Evolutionary conservation across 1,140 invertebrate genomes (phyloP).

Genomic region (Heliconius melpomene): DNA sequence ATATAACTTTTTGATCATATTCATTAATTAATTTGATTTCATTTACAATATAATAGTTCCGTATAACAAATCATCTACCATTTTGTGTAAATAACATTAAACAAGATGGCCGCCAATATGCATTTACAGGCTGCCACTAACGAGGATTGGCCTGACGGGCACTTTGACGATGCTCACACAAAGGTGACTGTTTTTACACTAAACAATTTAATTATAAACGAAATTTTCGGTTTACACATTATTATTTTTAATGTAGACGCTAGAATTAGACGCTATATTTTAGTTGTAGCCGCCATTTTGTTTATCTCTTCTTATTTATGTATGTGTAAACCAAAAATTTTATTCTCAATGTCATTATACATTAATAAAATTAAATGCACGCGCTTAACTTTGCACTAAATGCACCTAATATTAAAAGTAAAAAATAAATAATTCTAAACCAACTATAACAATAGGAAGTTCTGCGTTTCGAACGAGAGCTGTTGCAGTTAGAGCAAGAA

Average conservation of each 20-base stretch:
- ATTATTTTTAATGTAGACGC: not conserved
- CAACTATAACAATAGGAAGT: slow-evolving; percentile 79
- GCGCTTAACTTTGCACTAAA: slow-evolving; percentile 26
- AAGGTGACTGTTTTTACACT: slow-evolving; percentile 67
- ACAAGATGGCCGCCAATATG: slow-evolving; percentile 65
- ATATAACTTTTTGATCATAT: too few relatives aligned
- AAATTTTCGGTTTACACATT: slow-evolving; percentile 39
- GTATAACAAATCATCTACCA: slow-evolving; percentile 45
- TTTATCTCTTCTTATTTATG: not conserved
- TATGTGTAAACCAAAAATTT: slow-evolving; percentile 30
- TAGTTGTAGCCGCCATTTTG: slow-evolving; percentile 11
- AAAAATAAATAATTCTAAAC: slow-evolving; percentile 9
- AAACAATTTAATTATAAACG: slow-evolving; percentile 26
- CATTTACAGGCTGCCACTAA: slow-evolving; percentile 71
- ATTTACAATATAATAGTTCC: slow-evolving; percentile 42
- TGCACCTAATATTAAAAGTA: slow-evolving; percentile 30
- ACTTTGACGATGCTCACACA: slow-evolving; percentile 72
- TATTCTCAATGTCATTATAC: slow-evolving; percentile 20
- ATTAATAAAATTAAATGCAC: slow-evolving; percentile 34
- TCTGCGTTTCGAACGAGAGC: slow-evolving; percentile 87
- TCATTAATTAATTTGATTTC: not conserved
- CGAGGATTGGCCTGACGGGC: slow-evolving; percentile 70
- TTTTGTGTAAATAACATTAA: slow-evolving; percentile 76
- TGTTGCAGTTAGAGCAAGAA: slow-evolving; percentile 88
- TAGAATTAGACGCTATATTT: slow-evolving; percentile 2